Base-by-base conservation (phyloP, 2,797 vertebrate genomes). In the Podarcis lilfordi region DNA sequence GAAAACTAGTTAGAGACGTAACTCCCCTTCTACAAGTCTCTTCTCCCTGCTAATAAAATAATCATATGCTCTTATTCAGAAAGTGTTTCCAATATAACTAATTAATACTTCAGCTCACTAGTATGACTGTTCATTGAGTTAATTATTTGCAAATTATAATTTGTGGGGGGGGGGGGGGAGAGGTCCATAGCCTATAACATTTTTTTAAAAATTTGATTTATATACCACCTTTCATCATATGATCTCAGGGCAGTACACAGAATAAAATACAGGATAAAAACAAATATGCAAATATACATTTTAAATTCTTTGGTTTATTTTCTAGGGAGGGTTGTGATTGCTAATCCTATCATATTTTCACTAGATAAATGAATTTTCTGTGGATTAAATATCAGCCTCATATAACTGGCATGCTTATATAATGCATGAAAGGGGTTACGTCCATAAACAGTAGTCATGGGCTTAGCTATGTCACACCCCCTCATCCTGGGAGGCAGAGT, bases 61-160 rank as follows among this genome's bases (percentile, higher is more conserved):
- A 78, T 84, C 9, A 77, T 59, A 40, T 25, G 1, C 1, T 32
- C 17, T 81, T 27, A 75, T 84, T 61, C 64, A 59, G 50, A 79
- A 80, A 79, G 25, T 84, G 27, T 40, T 32, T 79, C 8, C 35
- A 79, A 17, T 72, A 32, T 55, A 59, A 72, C 35, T 50, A 23
- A 10, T 72, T 76, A 78, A 71, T 59, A 79, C 5, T 17, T 79
- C 32, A 66, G 96, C 93, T 95, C 96, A 95, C 87, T 85, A 92
- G 93, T 92, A 95, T 43, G 79, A 92, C 90, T 96, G 83, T 88
- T 89, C 80, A 11, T 45, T 84, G 89, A 92, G 93, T 86, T 72
- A 89, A 91, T 94, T 89, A 35, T 84, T 80, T 35, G 89, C 80
- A 94, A 95, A 95, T 35, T 95, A 93, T 91, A 78, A 79, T 80